Base-by-base conservation (phyloP, 2,113 vertebrate species). In the Rynchops niger region DNA sequence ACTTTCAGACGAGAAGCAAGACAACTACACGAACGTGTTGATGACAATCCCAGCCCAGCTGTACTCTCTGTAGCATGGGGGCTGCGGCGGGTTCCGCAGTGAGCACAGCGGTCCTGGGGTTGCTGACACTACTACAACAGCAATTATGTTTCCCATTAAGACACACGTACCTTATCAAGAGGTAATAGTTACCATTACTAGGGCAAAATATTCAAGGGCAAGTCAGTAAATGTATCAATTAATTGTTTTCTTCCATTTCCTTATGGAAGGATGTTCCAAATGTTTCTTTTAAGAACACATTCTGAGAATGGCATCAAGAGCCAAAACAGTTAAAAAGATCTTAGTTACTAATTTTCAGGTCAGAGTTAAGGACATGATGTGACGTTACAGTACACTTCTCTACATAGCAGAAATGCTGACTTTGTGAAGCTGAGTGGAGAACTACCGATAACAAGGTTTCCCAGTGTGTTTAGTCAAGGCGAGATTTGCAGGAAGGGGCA, bases 371-470 rank as follows among this genome's bases (percentile, higher is more conserved):
- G 71, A 55, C 4, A 3, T 3, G 19, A 25, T 9, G 50, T 19
- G 82, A 49, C 19, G 32, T 3, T 21, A 9, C 65, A 93, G 40
- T 5, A 18, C 74, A 7, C 53, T 42, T 40, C 38, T 58, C 38
- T 26, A 3, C 67, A 12, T 0, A 19, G 4, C 58, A 50, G 40
- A 40, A 58, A 50, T 12, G 12, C 72, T 10, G 27, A 1, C 27
- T 9, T 12, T 16, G 34, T 3, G 80, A 65, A 67, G 69, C 32
- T 30, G 9, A 3, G n/a, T 3, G 59, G 55, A 71, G 56, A 66
- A 22, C 47, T 25, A 27, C 15, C 0, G 2, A 1, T 3, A 2
- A 0, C 34, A 26, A 5, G 29, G 15, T 27, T 15, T 20, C 61
- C 55, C 66, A 7, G 50, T 0, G 66, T 10, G 20, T 38, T 47